phyloP scores from a whole-genome alignment of 2,888 invertebrate genomes.

The Xestia rhomboidea region DNA sequence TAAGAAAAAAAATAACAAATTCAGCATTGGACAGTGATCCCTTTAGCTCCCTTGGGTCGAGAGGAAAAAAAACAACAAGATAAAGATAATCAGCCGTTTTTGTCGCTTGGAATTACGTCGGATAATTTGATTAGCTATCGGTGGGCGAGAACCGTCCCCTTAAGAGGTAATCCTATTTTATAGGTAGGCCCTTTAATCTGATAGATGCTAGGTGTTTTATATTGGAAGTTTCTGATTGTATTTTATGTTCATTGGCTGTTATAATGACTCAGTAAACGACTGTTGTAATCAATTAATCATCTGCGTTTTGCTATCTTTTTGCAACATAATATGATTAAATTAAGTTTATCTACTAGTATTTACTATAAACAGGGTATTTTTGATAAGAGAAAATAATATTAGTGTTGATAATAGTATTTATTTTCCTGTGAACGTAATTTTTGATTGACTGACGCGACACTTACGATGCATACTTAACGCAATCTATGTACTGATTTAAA shows the following conservation, averaged over 20 bases:
- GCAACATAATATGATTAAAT: constrained; percentile 14
- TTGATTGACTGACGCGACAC: neutral
- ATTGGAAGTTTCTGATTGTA: constrained; percentile 67
- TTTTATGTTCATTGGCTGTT: constrained; percentile 64
- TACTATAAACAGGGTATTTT: constrained; percentile 15
- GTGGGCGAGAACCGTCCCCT: constrained; percentile 84
- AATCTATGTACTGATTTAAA: constrained; percentile 59
- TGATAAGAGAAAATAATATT: constrained; percentile 1
- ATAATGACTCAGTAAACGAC: constrained; percentile 45
- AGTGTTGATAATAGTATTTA: neutral
- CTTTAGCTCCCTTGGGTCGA: constrained; percentile 77
- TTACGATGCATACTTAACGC: constrained; percentile 27
- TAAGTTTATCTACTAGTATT: constrained; percentile 32
- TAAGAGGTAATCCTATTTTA: constrained; percentile 86
- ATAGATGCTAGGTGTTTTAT: constrained; percentile 76
- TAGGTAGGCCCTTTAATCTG: constrained; percentile 81
- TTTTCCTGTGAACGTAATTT: constrained; percentile 4
- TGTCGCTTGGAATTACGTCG: constrained; percentile 85
- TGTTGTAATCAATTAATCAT: constrained; percentile 35
- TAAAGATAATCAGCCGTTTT: constrained; percentile 87
- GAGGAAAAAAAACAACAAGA: constrained; percentile 78
- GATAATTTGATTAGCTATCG: constrained; percentile 89
- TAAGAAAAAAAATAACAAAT: constrained; percentile 71
- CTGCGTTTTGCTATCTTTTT: neutral
- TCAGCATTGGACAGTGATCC: constrained; percentile 79